phyloP scores from a whole-genome alignment of 2,888 invertebrate genomes.

The Gryllus longicercus region DNA sequence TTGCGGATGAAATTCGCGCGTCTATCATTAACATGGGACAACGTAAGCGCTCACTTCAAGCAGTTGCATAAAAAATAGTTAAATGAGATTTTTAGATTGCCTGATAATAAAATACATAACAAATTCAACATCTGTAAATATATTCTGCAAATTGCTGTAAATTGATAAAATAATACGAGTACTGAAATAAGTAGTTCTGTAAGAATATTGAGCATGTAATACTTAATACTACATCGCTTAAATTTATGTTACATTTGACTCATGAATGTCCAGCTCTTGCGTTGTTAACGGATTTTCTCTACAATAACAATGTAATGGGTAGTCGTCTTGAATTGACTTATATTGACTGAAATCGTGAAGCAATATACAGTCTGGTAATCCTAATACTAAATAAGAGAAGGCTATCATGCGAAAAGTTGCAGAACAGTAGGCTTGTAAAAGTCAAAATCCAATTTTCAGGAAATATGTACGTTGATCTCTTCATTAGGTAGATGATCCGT shows the following conservation, averaged over 20 bases:
- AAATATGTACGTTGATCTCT: conserved; percentile 81
- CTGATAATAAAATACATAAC: conserved; percentile 72
- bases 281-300: conserved; percentile 66
- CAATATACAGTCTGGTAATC: conserved; percentile 58
- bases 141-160: conserved; percentile 55
- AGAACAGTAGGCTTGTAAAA: conserved; percentile 64
- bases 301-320: conserved; percentile 59
- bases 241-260: conserved; percentile 61
- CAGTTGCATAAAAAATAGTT: conserved; percentile 49
- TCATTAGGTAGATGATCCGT: conserved; percentile 76
- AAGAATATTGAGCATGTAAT: conserved; percentile 72
- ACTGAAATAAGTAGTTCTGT: conserved; percentile 68
- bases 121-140: conserved; percentile 63
- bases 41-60: conserved; percentile 46
- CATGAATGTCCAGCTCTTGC: conserved; percentile 75
- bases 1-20: conserved; percentile 61
- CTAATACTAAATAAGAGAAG: conserved; percentile 62
- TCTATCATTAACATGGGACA: conserved; percentile 59
- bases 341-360: conserved; percentile 68
- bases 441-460: conserved; percentile 52
- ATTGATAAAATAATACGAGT: conserved; percentile 66
- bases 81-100: conserved; percentile 61
- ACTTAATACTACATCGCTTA: conserved; percentile 67
- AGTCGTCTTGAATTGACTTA: conserved; percentile 69
- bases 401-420: conserved; percentile 63